Evolutionary conservation across 2,888 invertebrate genomes (phyloP), one percentile per base, ranked within the genome.

Genomic region (Clivina fossor): DNA sequence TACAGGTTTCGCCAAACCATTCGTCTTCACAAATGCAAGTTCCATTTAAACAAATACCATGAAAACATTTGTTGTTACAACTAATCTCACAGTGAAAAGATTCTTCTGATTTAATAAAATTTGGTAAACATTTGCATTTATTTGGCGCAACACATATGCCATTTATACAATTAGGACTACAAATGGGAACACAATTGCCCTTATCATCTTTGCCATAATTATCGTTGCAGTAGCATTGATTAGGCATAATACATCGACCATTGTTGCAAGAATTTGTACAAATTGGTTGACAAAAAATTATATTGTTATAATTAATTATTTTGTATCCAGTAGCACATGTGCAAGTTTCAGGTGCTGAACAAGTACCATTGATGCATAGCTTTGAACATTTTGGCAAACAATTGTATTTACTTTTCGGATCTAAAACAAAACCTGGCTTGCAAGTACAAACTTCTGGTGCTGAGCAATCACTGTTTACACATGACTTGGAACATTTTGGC

Each of bases 311-410:
- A n/a, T n/a, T n/a, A n/a, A n/a, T n/a, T n/a, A n/a, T n/a, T n/a
- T n/a, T 11, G 13, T 20, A 22, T 33, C 85, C 86, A 0, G 75
- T 71, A 57, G 80, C 79, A 64, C 86, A 86, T 33, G 82, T 73
- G 65, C 86, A 86, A 60, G 80, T 76, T 67, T 84, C 80, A 0
- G 86, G 86, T 0, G 78, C 77, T 0, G 82, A 78, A 59, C 86
- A 86, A 13, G 76, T 74, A 0, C 85, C 86, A 63, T 86, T 86
- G 5, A 74, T 73, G 59, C 86, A 86, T 1, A 84, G 84, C n/a
- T 78, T 77, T 0, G 77, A 72, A 60, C 86, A 86, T 50, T 78
- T 68, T 3, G 76, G 68, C 11, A 68, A 58, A 55, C 77, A 76
- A 28, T 65, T 69, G 2, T 60, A 62, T 20, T 20, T 13, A 35